Evolutionary conservation across 2,797 vertebrate genomes (phyloP).

Genomic region (Muraenolepis orangiensis): DNA sequence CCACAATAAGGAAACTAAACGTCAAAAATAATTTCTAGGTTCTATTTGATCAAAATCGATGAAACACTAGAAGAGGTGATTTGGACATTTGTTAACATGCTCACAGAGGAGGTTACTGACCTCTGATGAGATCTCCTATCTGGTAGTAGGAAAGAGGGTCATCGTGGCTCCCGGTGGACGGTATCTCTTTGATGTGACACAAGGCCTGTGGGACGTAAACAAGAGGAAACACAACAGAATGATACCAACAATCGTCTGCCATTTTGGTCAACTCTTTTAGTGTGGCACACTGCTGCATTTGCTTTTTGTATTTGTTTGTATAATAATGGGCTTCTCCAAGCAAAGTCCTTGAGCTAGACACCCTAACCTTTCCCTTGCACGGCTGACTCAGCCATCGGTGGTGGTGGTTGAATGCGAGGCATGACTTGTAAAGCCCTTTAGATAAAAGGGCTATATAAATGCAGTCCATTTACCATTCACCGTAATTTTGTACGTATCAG

Average conservation of each 20-base stretch:
- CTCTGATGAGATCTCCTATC: conserved; percentile 89
- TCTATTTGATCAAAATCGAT: too few species aligned
- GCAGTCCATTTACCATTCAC: too few species aligned
- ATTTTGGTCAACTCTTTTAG: not conserved
- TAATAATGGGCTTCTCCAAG: too few species aligned
- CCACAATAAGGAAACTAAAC: too few species aligned
- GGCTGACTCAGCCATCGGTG: too few species aligned
- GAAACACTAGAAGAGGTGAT: not conserved
- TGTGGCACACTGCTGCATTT: not conserved
- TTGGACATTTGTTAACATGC: too few species aligned
- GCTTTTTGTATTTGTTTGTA: not conserved
- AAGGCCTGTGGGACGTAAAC: conserved; percentile 73
- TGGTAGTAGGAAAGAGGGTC: conserved; percentile 96
- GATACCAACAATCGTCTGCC: not conserved
- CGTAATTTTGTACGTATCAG: not conserved
- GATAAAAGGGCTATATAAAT: too few species aligned
- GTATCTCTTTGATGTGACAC: conserved; percentile 92
- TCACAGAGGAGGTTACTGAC: conserved; percentile 54
- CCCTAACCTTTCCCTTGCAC: too few species aligned
- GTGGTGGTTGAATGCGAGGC: too few species aligned
- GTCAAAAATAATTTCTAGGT: too few species aligned
- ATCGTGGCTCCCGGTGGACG: conserved; percentile 90
- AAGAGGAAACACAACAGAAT: not conserved
- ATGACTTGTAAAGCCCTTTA: too few species aligned
- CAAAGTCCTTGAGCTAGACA: too few species aligned